Base-by-base conservation (phyloP, 2,113 vertebrate genomes). In the Cyphomyrus discorhynchus region DNA sequence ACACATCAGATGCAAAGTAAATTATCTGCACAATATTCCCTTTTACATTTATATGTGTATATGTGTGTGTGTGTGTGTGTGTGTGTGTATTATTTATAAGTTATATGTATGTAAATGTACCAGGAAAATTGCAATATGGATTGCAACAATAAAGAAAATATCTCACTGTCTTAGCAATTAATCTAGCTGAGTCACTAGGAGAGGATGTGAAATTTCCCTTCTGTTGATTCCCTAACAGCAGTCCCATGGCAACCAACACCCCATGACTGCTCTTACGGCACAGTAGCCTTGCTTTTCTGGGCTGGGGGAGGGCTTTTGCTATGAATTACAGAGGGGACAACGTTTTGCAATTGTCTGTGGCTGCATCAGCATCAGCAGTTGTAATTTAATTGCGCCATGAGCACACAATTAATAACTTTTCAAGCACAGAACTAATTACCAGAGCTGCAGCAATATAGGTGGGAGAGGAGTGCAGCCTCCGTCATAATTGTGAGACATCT, bases 381-480 rank as follows among this genome's bases (percentile, higher is more conserved):
- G 58, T 77, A 53, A 46, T 46, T 47, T 88, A 70, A 85, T 88
- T 89, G 19, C 58, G 21, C 49, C 62, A 82, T 47, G 21, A 62
- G 87, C 74, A 46, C 47, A 70, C 8, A 46, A 50, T 10, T 39
- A 88, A 82, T 66, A 84, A 56, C 31, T 66, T 89, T 58, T 91
- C 35, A 82, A 82, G 49, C 88, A 87, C 52, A 85, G 56, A 91
- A 42, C 85, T 89, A 93, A 93, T 94, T 94, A 91, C 93, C 91
- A 35, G 21, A 8, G 86, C 90, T 89, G 90, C 70, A 89, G 6
- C 92, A 85, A 47, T 90, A 70, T 90, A 70, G 52, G 13, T 87
- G 89, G 84, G 66, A 80, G 62, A 80, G 77, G 74, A 39, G 19
- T 83, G 86, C 89, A 66, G 84, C 66, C 15, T 90, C 46, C 89